Evolutionary conservation across 64 coral and sea anemone genomes (phyloP).

Genomic region (Pocillopora verrucosa): DNA sequence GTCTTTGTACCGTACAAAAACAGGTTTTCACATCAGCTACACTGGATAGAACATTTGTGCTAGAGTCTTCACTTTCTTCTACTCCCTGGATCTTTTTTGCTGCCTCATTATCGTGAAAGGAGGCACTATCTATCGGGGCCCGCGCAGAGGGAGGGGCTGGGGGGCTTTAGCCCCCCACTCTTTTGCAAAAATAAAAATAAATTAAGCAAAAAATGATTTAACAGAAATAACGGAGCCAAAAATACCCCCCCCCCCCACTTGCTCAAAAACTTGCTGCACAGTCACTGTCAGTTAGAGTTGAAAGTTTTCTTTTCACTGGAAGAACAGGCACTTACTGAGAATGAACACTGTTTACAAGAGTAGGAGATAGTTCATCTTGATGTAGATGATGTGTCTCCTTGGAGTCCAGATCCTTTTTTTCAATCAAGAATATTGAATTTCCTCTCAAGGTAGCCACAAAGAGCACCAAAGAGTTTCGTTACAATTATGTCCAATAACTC

Average conservation of each 20-base stretch:
- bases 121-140: no score
- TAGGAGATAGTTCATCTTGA: no score
- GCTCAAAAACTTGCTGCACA: no score
- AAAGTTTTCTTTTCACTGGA: neutral
- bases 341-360: neutral
- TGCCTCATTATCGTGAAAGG: neutral
- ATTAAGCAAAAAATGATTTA: no score
- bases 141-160: no score
- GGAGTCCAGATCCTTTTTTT: neutral
- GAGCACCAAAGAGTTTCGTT: constrained; percentile 69
- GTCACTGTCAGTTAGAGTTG: neutral
- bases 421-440: neutral
- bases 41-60: neutral
- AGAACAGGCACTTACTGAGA: neutral
- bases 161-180: no score
- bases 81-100: neutral
- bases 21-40: constrained; percentile 6
- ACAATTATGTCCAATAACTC: constrained; percentile 77
- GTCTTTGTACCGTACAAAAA: constrained; percentile 54
- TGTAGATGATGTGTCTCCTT: neutral
- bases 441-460: constrained; percentile 48
- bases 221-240: no score
- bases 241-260: no score
- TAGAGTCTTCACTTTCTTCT: neutral
- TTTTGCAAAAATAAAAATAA: no score